Evolutionary conservation across 2,888 invertebrate genomes (phyloP).

Genomic region (Heliconius hortense): DNA sequence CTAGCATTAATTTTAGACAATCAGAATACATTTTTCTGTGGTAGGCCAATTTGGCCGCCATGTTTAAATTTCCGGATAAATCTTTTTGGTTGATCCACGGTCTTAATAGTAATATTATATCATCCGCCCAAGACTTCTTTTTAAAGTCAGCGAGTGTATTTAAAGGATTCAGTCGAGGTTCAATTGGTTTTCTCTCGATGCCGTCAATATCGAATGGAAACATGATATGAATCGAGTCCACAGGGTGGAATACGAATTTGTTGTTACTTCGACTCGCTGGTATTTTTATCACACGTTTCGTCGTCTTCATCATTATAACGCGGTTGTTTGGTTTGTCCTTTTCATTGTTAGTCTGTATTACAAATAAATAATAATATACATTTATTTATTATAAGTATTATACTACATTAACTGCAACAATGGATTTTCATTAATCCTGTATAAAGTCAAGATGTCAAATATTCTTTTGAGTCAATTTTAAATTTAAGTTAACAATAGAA

Average conservation of each 20-base stretch:
- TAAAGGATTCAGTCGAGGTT: conserved; percentile 61
- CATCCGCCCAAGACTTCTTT: conserved; percentile 69
- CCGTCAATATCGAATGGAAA: conserved; percentile 67
- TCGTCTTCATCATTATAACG: conserved; percentile 86
- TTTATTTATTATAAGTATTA: no score
- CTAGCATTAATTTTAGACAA: conserved; percentile 61
- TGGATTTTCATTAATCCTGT: no score
- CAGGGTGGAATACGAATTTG: conserved; percentile 68
- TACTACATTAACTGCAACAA: no score
- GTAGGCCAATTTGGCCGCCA: conserved; percentile 71
- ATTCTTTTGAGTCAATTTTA: no score
- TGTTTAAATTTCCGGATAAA: conserved; percentile 60
- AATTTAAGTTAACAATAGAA: no score
- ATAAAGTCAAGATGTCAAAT: no score
- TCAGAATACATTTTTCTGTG: conserved; percentile 63
- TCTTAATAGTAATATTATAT: conserved; percentile 62
- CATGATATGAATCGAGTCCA: conserved; percentile 70
- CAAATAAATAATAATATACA: background rate
- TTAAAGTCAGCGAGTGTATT: conserved; percentile 62
- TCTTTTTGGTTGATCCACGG: conserved; percentile 66
- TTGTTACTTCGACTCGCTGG: conserved; percentile 73
- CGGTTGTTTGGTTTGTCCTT: conserved; percentile 82
- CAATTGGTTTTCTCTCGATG: conserved; percentile 59
- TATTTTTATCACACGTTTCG: conserved; percentile 87
- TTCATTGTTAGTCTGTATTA: conserved; percentile 74